phyloP scores from a whole-genome alignment of 2,113 vertebrate species.

The Myxocyprinus asiaticus region DNA sequence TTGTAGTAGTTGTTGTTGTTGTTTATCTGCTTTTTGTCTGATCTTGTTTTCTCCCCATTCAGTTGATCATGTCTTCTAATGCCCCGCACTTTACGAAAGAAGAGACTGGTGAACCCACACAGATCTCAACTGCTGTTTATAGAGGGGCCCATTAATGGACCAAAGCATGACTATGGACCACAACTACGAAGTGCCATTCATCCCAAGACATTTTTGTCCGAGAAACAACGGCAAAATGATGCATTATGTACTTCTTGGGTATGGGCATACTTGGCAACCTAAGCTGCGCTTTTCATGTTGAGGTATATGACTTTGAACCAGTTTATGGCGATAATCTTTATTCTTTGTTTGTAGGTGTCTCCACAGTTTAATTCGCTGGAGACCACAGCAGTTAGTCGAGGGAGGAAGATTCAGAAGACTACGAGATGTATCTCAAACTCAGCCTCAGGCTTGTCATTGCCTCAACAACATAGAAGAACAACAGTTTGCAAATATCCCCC shows the following conservation, averaged over 20 bases:
- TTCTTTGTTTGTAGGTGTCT: slow-evolving; percentile 72
- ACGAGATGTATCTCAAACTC: slow-evolving; percentile 55
- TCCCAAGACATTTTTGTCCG: slow-evolving; percentile 74
- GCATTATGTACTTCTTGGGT: slow-evolving; percentile 66
- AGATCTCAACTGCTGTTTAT: slow-evolving; percentile 81
- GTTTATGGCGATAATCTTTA: not conserved
- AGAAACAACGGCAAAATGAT: slow-evolving; percentile 58
- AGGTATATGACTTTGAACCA: not conserved
- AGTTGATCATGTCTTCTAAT: slow-evolving; percentile 73
- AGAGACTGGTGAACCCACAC: slow-evolving; percentile 24
- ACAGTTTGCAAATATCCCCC: slow-evolving; percentile 73
- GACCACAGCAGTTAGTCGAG: slow-evolving; percentile 41
- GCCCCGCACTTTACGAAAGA: slow-evolving; percentile 77
- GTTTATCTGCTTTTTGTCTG: not conserved
- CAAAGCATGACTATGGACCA: slow-evolving; percentile 66
- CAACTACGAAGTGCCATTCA: slow-evolving; percentile 63
- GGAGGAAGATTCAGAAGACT: slow-evolving; percentile 44
- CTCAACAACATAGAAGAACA: slow-evolving; percentile 58
- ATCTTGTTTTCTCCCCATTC: slow-evolving; percentile 7
- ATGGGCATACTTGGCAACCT: not conserved
- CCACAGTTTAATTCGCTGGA: slow-evolving; percentile 80
- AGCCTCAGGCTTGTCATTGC: slow-evolving; percentile 52
- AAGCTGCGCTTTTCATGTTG: not conserved
- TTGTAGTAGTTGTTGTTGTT: too few species aligned
- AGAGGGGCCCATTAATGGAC: slow-evolving; percentile 76